Base-by-base conservation (phyloP, 2,113 vertebrate species). In the Brachyhypopomus gauderio region DNA sequence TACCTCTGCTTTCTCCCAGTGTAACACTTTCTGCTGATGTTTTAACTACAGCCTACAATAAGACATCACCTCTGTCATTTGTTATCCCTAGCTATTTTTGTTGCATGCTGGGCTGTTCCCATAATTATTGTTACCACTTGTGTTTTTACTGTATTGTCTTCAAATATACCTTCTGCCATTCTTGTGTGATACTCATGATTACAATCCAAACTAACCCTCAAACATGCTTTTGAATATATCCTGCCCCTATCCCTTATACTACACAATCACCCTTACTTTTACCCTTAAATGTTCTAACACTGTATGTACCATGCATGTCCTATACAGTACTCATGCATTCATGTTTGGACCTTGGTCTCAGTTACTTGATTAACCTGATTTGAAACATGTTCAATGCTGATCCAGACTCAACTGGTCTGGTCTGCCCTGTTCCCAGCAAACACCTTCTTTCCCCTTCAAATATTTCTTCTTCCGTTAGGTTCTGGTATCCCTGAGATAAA, bases 401-500 rank as follows among this genome's bases (percentile, higher is more conserved):
- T 69, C 52, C 5, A 6, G 3, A 36, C 19, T 30, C 25, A 19
- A 27, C 22, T 19, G 19, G 17, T 41, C 30, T 45, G 9, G 0
- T 22, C 34, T 62, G 6, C 30, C 12, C 34, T 22, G 0, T n/a
- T 7, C 23, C 48, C 52, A 3, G 6, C 34, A 67, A 38, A 16
- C 45, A 17, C 11, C 3, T 63, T 20, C 20, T 22, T 27, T 20
- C 27, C 23, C 14, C 16, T 19, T 71, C 16, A 55, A 12, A 38
- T 45, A 55, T 12, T 5, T 34, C 11, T 69, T 73, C 59, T 23
- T 25, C 45, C 58, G n/a, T 75, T 59, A 89, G 97, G 97, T 69
- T 98, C 97, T 66, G 97, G 97, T 3, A 98, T 98, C 82, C 97
- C 97, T 3, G 97, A 98, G 88, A 84, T 98, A 91, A 98, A 98